phyloP scores from a whole-genome alignment of 2,797 vertebrate genomes.

The Pangasius sanitwongsei region DNA sequence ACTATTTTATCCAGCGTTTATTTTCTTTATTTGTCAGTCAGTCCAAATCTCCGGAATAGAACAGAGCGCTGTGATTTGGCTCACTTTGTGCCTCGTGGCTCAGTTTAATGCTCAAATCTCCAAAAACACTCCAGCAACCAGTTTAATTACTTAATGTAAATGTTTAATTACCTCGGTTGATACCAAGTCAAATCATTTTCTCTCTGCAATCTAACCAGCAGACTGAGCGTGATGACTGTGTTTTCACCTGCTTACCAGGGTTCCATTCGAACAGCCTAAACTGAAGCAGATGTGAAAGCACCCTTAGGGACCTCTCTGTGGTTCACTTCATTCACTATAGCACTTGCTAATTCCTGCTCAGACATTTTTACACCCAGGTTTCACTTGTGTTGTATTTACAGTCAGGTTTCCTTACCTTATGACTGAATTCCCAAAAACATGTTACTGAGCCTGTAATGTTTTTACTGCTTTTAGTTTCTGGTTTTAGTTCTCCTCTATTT shows the following conservation, averaged over 20 bases:
- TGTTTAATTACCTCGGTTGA: neutral
- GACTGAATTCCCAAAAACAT: neutral
- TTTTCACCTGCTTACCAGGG: neutral
- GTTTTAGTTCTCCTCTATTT: neutral
- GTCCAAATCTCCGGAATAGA: neutral
- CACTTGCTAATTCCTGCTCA: neutral
- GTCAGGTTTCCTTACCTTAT: neutral
- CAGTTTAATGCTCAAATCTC: neutral
- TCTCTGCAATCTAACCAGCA: neutral
- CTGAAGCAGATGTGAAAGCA: neutral
- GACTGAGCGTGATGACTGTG: neutral
- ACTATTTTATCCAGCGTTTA: neutral
- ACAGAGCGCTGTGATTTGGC: neutral
- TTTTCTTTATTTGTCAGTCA: neutral
- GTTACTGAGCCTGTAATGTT: neutral
- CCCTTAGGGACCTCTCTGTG: neutral
- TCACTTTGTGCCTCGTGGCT: neutral
- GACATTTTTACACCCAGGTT: too few species aligned
- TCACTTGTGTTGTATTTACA: neutral
- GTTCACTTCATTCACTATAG: neutral
- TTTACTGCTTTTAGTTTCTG: neutral
- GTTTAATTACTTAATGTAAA: too few species aligned
- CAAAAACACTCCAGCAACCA: too few species aligned
- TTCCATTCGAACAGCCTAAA: neutral
- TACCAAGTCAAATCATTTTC: neutral